These are phyloP conservation scores for Molossus alvarezi DNA, from an alignment of 2,797 vertebrate species.

Conservation along the genomic window DNA sequence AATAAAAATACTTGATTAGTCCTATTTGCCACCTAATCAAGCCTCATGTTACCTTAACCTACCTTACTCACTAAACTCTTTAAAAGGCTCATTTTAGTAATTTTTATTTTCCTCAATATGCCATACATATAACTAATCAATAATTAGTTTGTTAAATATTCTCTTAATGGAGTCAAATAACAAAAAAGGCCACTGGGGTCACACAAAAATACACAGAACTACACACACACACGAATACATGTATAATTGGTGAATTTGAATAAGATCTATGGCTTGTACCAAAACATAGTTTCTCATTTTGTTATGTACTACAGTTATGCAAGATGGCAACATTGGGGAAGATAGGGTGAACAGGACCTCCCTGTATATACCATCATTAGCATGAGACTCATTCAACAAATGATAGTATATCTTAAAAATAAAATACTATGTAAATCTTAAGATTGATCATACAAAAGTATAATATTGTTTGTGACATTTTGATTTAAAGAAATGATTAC, in stretches of 20 bases:
- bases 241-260: background rate
- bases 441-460: background rate
- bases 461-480: background rate
- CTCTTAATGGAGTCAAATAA: background rate
- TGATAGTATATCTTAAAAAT: background rate
- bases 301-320: background rate
- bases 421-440: conserved; percentile 53
- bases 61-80: conserved; percentile 1
- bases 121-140: background rate
- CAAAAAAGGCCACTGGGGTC: background rate
- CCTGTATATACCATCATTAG: background rate
- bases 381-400: conserved; percentile 31
- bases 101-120: background rate
- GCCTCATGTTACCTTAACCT: background rate
- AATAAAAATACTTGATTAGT: conserved; percentile 14
- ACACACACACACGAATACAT: background rate
- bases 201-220: background rate
- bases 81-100: conserved; percentile 4
- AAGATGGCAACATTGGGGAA: background rate
- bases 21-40: background rate
- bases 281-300: background rate
- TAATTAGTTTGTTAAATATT: conserved; percentile 41
- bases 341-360: background rate
- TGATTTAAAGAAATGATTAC: conserved; percentile 53
- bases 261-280: background rate